A percentile compares a stretch with the other conserved stretches of the same genome.
Evolutionary conservation across 2,888 invertebrate genomes (phyloP).

Genomic region (Drosophila trichaetosa): DNA sequence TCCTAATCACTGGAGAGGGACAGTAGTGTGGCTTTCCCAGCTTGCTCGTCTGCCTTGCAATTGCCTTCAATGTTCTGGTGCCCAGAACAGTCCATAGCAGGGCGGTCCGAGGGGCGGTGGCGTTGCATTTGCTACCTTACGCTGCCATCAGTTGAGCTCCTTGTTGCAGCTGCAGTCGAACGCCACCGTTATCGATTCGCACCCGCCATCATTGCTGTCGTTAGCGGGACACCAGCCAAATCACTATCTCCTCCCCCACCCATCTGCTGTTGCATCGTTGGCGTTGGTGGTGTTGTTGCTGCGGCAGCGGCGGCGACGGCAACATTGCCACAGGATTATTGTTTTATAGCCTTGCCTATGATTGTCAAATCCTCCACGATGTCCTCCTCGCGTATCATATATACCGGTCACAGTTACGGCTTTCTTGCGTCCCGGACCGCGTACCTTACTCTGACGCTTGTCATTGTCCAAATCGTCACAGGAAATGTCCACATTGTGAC

Average conservation of each 20-base stretch:
- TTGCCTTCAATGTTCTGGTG: no score
- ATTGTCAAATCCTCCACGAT: constrained; percentile 98
- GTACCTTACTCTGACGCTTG: constrained; percentile 86
- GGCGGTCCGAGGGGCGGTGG: constrained; percentile 3
- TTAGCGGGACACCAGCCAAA: no score
- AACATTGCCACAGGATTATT: constrained; percentile 67
- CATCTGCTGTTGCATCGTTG: constrained; percentile 3
- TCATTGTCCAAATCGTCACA: constrained; percentile 87
- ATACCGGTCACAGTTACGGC: constrained; percentile 94
- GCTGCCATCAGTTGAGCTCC: constrained; percentile 61
- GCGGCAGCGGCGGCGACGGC: neutral
- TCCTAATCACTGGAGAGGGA: no score
- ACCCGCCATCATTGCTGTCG: no score
- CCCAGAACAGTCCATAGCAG: neutral
- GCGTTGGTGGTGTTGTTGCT: constrained; percentile 12
- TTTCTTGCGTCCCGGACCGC: constrained; percentile 88
- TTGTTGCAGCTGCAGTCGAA: constrained; percentile 37
- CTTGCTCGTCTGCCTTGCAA: no score
- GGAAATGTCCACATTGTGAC: constrained; percentile 95
- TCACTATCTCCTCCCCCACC: neutral
- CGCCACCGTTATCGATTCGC: constrained; percentile 67
- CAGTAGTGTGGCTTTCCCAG: no score
- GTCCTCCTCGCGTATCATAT: constrained; percentile 96
- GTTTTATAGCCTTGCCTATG: constrained; percentile 92
- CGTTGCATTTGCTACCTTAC: constrained; percentile 28